Conservation (phyloP, 2,113 vertebrate species). For the Melanostigma gelatinosum region DNA sequence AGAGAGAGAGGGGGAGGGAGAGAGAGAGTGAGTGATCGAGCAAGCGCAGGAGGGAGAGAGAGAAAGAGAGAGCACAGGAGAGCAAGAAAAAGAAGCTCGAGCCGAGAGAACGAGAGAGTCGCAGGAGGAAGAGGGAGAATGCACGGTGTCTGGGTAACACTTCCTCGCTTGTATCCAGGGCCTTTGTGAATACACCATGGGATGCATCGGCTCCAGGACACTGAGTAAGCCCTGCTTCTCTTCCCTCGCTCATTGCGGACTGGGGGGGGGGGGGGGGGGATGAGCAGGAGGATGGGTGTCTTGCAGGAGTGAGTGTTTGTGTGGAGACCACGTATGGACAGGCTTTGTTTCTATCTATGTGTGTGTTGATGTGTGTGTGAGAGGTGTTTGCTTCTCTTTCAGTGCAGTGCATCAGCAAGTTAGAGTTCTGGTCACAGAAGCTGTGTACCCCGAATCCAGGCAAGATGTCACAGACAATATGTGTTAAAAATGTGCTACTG, state of each 20-base stretch:
- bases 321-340: slow-evolving; percentile 31
- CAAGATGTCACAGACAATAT: slow-evolving; percentile 68
- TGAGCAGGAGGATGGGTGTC: slow-evolving; percentile 50
- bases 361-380: slow-evolving; percentile 1
- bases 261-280: slow-evolving; percentile 14
- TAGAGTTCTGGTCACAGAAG: slow-evolving; percentile 41
- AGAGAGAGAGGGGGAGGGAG: slow-evolving; percentile 42
- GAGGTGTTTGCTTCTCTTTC: slow-evolving; percentile 32
- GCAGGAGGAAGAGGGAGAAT: slow-evolving; percentile 82
- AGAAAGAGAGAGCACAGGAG: slow-evolving; percentile 52
- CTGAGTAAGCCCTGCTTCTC: slow-evolving; percentile 82
- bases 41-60: slow-evolving; percentile 35
- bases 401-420: slow-evolving; percentile 32
- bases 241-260: slow-evolving; percentile 57
- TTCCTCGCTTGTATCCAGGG: slow-evolving; percentile 85
- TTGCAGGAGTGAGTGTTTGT: slow-evolving; percentile 55
- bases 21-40: slow-evolving; percentile 49
- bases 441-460: slow-evolving; percentile 30
- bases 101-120: slow-evolving; percentile 68
- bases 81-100: slow-evolving; percentile 67
- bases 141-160: slow-evolving; percentile 82
- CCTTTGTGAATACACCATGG: slow-evolving; percentile 88
- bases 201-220: slow-evolving; percentile 87
- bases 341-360: slow-evolving; percentile 32
- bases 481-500: slow-evolving; percentile 67